Evolutionary conservation across 53 echinoderm and acorn worm genomes (phyloP).

Genomic region (Antedon mediterranea): DNA sequence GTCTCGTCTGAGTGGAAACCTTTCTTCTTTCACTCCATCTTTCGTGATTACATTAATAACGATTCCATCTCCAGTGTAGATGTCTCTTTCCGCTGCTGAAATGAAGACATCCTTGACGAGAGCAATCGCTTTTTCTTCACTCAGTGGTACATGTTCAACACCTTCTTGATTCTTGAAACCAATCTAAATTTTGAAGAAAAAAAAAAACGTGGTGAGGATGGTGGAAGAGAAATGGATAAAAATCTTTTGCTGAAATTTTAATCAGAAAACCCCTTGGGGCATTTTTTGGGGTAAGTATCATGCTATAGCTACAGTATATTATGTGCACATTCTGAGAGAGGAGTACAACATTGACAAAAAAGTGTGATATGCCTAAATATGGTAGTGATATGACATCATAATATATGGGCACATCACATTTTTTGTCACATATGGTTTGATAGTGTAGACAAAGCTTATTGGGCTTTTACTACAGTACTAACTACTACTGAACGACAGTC

Average conservation of each 20-base stretch:
- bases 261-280: too few species aligned
- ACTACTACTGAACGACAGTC: too few species aligned
- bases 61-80: slow-evolving; percentile 97
- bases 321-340: too few species aligned
- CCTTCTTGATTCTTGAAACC: slow-evolving; percentile 96
- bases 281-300: too few species aligned
- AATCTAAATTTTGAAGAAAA: slow-evolving; percentile 28
- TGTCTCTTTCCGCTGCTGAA: slow-evolving; percentile 94
- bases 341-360: too few species aligned
- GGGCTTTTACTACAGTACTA: too few species aligned
- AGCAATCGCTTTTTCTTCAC: slow-evolving; percentile 64
- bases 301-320: too few species aligned
- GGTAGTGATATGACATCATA: too few species aligned
- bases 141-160: slow-evolving; percentile 33
- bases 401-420: too few species aligned
- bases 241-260: background rate
- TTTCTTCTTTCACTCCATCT: slow-evolving; percentile 65
- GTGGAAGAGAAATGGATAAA: background rate
- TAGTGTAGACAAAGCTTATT: too few species aligned
- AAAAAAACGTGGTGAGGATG: background rate
- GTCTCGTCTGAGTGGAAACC: slow-evolving; percentile 97
- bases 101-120: slow-evolving; percentile 97
- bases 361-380: too few species aligned
- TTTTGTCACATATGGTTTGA: too few species aligned
- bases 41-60: slow-evolving; percentile 68